Evolutionary conservation across 2,113 vertebrate genomes (phyloP), one percentile per base, ranked within the genome.

Genomic region (Macrotis lagotis): DNA sequence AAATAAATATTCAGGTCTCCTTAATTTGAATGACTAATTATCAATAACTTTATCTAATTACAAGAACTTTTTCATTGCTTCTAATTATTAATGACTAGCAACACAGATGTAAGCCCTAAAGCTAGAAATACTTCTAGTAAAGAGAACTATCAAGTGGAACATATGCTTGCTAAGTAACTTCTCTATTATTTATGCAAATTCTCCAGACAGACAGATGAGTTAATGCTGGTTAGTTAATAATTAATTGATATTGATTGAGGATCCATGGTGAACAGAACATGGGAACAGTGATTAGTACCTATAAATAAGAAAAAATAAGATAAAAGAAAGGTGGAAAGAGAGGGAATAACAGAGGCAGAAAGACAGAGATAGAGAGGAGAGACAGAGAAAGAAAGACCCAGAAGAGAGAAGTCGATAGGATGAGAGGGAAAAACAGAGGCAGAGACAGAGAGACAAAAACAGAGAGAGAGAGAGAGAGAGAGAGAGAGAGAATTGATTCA

Each of bases 101-200:
- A 93, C 50, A 94, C 19, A 52, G 47, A 92, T 59, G 44, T 52
- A 12, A 59, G 74, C 49, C 51, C 91, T 52, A 96, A 66, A 66
- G 55, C 55, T 66, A 66, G 31, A 66, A 96, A 92, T 51, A 90
- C 19, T 51, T 93, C 89, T 83, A 37, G 55, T 51, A 66, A 94
- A 90, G 91, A 91, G 28, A 37, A 66, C 55, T 51, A 6, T 53
- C 55, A 91, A 92, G 51, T 90, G 88, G 59, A 95, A 96, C 92
- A 51, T 89, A 55, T 89, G 51, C 94, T 91, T 93, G 3, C 89
- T 92, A 90, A 90, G 48, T 37, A 88, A 91, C 8, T 90, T 89
- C 44, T 66, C 52, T 48, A 66, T 89, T 92, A 53, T 88, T 94
- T 37, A 44, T 74, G 92, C 48, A 95, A 19, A 95, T 92, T 95